phyloP scores from a whole-genome alignment of 2,113 vertebrate genomes.

The Oncorhynchus mykiss region DNA sequence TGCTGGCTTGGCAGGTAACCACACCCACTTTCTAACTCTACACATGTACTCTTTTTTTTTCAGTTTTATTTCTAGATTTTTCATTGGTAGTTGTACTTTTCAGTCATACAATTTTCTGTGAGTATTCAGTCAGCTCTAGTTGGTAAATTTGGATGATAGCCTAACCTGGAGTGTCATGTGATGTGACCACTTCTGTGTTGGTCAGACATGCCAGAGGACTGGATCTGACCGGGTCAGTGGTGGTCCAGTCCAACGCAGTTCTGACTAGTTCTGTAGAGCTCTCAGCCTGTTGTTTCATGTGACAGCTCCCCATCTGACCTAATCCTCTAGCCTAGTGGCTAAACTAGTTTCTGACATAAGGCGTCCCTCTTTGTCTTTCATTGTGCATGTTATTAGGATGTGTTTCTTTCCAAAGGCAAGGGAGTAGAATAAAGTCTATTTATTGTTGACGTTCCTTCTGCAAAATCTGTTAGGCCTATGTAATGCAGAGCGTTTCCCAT shows the following conservation, averaged over 20 bases:
- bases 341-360: slow-evolving; percentile 16
- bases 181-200: slow-evolving; percentile 5
- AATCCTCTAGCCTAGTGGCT: background rate
- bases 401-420: too few relatives aligned
- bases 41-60: too few relatives aligned
- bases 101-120: background rate
- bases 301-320: background rate
- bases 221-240: background rate
- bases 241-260: background rate
- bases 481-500: too few relatives aligned
- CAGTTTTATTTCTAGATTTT: background rate
- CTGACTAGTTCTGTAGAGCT: background rate
- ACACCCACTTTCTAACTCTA: background rate
- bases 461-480: too few relatives aligned
- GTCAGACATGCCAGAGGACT: slow-evolving; percentile 9
- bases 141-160: too few relatives aligned
- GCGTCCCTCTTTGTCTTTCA: background rate
- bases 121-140: too few relatives aligned
- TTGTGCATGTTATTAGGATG: background rate
- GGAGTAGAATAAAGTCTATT: too few relatives aligned
- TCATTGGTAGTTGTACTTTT: slow-evolving; percentile 5
- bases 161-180: background rate
- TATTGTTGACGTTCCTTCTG: too few relatives aligned
- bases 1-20: slow-evolving; percentile 92
- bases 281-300: background rate